Evolutionary conservation across 2,888 invertebrate species (phyloP), one percentile per base, ranked within the genome.

Genomic region (Trilocha varians): DNA sequence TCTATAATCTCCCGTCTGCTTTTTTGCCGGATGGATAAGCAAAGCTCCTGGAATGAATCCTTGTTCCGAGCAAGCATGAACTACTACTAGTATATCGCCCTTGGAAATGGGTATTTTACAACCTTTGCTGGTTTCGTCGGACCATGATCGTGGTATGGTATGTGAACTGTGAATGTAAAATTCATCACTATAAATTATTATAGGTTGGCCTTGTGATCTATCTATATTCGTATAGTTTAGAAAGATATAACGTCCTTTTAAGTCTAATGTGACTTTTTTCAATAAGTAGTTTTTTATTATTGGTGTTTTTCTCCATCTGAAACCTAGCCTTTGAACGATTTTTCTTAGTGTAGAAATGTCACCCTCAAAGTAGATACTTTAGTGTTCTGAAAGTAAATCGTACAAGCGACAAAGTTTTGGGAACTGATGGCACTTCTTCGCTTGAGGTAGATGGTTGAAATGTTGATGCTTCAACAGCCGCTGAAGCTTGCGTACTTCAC

Each of bases 171-270:
- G 45, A n/a, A 53, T 50, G 36, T 56, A 55, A 1, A 49, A 52
- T 40, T 57, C 53, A 14, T 55, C 55, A 0, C 51, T 52, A 15
- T 51, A 51, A n/a, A n/a, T n/a, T n/a, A 59, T 15, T 5, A 55
- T 53, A 6, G 49, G 41, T n/a, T 52, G 39, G 14, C 49, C 51
- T 38, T 53, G 49, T 33, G 40, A n/a, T n/a, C n/a, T n/a, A 36
- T 3, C 56, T 42, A 39, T 53, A 49, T 44, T 57, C 32, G 33
- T 42, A 36, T 2, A 52, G 42, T 42, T 43, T 49, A n/a, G n/a
- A n/a, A 32, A 62, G 35, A 39, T 53, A 57, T 44, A 53, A 40
- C 11, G 59, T 60, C 3, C 57, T 41, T 16, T 50, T 36, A 1
- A 57, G 39, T 2, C 57, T 48, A 14, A 59, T 57, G 37, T 47